Conservation (phyloP, 2,888 invertebrate genomes). For the Rhogogaster chlorosoma region DNA sequence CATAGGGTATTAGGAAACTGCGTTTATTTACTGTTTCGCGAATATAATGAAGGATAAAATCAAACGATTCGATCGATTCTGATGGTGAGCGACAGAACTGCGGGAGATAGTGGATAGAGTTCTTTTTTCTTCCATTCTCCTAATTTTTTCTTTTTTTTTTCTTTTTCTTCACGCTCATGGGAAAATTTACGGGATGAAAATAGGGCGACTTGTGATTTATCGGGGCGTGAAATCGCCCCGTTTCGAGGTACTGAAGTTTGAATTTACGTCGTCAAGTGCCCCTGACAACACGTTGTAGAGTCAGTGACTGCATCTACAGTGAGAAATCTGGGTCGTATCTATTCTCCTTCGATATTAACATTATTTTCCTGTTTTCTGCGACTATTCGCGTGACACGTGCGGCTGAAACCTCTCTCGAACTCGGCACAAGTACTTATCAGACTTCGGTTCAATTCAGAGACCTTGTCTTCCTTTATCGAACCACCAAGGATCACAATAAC, state of each 20-base stretch:
- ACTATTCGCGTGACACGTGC: neutral
- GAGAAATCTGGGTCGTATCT: constrained; percentile 30
- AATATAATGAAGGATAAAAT: neutral
- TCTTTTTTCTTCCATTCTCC: neutral
- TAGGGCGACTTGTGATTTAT: constrained; percentile 26
- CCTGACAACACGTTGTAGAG: constrained; percentile 15
- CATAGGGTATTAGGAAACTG: neutral
- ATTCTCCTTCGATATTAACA: constrained; percentile 25
- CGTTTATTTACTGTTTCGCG: no score
- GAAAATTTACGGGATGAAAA: constrained; percentile 13
- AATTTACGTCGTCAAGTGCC: constrained; percentile 38
- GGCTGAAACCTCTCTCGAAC: neutral
- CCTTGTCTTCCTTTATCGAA: constrained; percentile 2
- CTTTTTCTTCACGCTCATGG: neutral
- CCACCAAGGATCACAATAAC: neutral
- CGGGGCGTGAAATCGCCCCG: constrained; percentile 30
- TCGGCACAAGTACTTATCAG: neutral
- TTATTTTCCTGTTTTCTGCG: neutral
- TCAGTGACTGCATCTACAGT: neutral
- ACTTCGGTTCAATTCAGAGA: constrained; percentile 14
- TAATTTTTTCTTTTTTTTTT: no score
- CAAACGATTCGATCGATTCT: neutral
- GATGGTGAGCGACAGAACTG: neutral
- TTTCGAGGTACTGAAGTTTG: constrained; percentile 33
- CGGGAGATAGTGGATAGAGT: neutral